Percentiles rank a stretch among this genome's conserved stretches.
Conservation (phyloP, 1,140 invertebrate genomes). For the Aphaenogaster floridana region DNA sequence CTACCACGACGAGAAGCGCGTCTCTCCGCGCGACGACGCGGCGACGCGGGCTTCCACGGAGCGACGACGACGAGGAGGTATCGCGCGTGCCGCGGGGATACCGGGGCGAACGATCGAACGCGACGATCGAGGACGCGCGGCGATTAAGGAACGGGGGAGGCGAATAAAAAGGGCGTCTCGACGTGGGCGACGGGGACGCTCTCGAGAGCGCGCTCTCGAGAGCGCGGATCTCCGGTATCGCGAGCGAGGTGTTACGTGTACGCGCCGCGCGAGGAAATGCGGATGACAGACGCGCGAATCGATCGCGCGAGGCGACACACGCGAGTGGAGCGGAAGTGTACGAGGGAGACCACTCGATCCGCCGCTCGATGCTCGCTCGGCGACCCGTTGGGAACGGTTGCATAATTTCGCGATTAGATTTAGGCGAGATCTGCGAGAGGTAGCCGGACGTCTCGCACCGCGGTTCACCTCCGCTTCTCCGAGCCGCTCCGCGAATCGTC, state of each 20-base stretch:
- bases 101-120: constrained; percentile 33
- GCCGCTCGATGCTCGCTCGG: constrained; percentile 10
- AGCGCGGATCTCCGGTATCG: background rate
- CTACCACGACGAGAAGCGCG: constrained; percentile 6
- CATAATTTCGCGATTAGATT: constrained; percentile 12
- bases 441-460: background rate
- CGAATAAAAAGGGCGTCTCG: background rate
- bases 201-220: background rate
- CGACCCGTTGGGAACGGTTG: background rate
- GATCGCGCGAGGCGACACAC: constrained; percentile 36
- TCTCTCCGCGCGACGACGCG: background rate
- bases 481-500: background rate
- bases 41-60: background rate
- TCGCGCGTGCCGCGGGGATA: constrained; percentile 35
- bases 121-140: constrained; percentile 35
- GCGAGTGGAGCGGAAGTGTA: constrained; percentile 21
- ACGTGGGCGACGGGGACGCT: background rate
- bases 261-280: background rate
- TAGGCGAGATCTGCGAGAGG: background rate
- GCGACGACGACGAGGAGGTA: constrained; percentile 15
- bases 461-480: background rate
- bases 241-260: background rate
- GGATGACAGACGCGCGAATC: constrained; percentile 40
- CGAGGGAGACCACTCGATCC: background rate
- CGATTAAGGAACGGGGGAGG: background rate